These are phyloP conservation scores for Lycopodina hypogea DNA, from an alignment of 37 sponge, comb jelly and placozoan genomes.

Conservation along the genomic window DNA sequence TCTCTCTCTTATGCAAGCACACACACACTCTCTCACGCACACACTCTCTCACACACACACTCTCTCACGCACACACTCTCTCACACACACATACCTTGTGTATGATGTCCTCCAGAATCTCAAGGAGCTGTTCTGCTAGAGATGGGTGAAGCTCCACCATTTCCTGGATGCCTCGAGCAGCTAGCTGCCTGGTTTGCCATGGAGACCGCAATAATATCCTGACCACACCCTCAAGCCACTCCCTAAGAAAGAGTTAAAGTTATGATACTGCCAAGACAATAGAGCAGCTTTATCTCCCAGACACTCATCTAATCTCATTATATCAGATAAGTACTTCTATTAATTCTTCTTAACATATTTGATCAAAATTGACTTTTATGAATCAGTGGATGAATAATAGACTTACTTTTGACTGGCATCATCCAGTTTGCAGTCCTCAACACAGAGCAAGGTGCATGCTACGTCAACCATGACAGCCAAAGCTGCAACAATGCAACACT, in stretches of 20 bases:
- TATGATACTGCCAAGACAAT: no score
- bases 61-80: not conserved
- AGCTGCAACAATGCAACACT: not conserved
- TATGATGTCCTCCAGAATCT: not conserved
- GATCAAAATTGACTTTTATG: no score
- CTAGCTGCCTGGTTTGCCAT: constrained; percentile 26
- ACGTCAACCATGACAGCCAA: constrained; percentile 11
- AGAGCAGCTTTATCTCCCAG: no score
- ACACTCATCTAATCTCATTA: no score
- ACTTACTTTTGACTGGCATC: constrained; percentile 1
- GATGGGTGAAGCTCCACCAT: not conserved
- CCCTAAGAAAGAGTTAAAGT: constrained; percentile 8
- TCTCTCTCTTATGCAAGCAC: not conserved
- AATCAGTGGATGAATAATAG: no score
- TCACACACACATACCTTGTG: constrained; percentile 17
- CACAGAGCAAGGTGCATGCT: constrained; percentile 12
- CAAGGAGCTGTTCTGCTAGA: constrained; percentile 1
- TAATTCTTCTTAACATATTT: no score
- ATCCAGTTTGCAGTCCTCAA: constrained; percentile 7
- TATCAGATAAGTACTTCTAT: no score
- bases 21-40: not conserved
- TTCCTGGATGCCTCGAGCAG: constrained; percentile 11
- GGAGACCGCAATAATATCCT: not conserved
- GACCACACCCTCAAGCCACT: constrained; percentile 44
- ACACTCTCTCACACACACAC: not conserved